A percentile compares a stretch with the other conserved stretches of the same genome.
Conservation (phyloP, 92 coral and sea anemone genomes). For the Hydrozoanthus gracilis region DNA sequence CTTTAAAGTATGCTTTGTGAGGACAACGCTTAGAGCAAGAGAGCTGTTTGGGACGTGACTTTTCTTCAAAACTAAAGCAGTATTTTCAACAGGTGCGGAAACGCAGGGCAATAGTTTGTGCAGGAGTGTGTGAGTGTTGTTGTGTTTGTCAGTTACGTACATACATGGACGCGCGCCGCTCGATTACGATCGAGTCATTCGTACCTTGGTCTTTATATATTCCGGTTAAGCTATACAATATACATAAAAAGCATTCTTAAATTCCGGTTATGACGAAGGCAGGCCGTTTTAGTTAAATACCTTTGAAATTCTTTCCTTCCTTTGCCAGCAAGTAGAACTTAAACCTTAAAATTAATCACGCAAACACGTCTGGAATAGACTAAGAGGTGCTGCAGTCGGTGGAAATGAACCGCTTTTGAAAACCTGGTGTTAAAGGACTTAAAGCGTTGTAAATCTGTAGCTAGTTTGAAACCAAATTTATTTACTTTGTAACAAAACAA, state of each 20-base stretch:
- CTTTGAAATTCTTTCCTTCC: not conserved
- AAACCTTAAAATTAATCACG: not conserved
- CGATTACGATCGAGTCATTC: not conserved
- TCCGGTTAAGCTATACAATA: not conserved
- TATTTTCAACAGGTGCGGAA: slow-evolving; percentile 43
- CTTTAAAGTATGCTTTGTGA: not conserved
- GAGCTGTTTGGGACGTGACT: slow-evolving; percentile 17
- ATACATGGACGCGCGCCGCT: not conserved
- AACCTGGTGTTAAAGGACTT: not conserved
- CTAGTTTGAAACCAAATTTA: not conserved
- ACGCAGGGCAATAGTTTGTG: not conserved
- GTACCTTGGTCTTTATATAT: not conserved
- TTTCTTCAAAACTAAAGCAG: slow-evolving; percentile 26
- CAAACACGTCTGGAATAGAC: not conserved
- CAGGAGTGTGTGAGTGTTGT: not conserved
- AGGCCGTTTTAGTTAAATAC: not conserved
- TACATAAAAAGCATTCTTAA: not conserved
- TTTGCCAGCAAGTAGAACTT: not conserved
- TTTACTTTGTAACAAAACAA: not conserved
- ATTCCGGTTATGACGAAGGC: slow-evolving; percentile 18
- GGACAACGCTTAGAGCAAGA: not conserved
- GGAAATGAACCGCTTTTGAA: not conserved
- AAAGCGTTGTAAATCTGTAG: not conserved
- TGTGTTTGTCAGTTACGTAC: not conserved
- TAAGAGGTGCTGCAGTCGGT: no score